These are phyloP conservation scores for Ictidomys tridecemlineatus DNA, from an alignment of 2,113 vertebrate genomes.

Conservation along the genomic window DNA sequence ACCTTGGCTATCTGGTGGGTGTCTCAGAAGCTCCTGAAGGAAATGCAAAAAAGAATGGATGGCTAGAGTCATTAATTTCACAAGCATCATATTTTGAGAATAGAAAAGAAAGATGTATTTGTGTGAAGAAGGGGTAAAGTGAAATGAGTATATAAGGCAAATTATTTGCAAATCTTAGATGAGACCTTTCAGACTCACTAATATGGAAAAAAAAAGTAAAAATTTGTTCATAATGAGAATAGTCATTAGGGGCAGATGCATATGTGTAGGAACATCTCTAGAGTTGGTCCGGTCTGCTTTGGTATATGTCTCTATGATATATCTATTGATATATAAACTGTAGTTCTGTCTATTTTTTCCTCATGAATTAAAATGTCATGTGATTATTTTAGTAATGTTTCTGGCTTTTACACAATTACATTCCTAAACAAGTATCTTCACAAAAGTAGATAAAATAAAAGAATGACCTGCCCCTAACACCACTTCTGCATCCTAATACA, in stretches of 20 bases:
- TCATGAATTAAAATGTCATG: not conserved
- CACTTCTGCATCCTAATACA: no score
- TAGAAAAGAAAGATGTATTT: not conserved
- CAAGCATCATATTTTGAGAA: not conserved
- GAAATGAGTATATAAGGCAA: not conserved
- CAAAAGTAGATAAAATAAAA: not conserved
- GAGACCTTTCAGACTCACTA: not conserved
- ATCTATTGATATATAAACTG: not conserved
- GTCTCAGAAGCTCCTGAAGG: not conserved
- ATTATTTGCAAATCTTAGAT: not conserved
- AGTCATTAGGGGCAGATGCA: not conserved
- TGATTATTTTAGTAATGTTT: not conserved
- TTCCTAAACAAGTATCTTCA: not conserved
- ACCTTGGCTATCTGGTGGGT: not conserved
- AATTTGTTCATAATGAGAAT: not conserved
- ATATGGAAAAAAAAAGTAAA: not conserved
- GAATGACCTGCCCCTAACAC: accelerated
- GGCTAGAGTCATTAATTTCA: not conserved
- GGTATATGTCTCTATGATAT: not conserved
- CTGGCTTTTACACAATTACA: not conserved
- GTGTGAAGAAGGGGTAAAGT: not conserved
- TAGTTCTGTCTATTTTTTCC: not conserved
- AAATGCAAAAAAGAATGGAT: not conserved
- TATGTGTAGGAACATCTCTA: not conserved
- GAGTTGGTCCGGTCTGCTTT: not conserved